phyloP scores from a whole-genome alignment of 1,140 invertebrate species.

The Dreissena polymorpha region DNA sequence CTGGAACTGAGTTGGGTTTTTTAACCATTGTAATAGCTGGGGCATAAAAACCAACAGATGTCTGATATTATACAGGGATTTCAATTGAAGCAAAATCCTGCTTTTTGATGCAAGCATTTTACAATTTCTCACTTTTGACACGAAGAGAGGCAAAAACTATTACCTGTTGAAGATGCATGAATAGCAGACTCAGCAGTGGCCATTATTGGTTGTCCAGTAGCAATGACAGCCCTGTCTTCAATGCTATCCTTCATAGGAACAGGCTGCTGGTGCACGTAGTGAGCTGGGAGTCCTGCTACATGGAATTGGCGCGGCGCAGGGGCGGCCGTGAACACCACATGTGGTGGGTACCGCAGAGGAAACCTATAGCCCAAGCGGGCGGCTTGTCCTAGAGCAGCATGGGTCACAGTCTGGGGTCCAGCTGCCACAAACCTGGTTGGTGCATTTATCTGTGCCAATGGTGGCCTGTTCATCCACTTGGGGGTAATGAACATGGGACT shows the following conservation, averaged over 20 bases:
- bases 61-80: no score
- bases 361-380: slow-evolving; percentile 18
- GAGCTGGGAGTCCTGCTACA: slow-evolving; percentile 8
- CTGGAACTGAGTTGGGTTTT: no score
- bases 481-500: slow-evolving; percentile 50
- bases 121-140: no score
- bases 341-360: not conserved
- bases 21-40: no score
- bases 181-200: slow-evolving; percentile 21
- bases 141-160: not conserved
- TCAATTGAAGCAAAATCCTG: no score
- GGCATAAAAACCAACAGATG: no score
- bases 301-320: slow-evolving; percentile 25
- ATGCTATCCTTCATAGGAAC: not conserved
- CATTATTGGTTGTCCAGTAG: slow-evolving; percentile 43
- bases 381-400: not conserved
- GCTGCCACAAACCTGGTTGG: slow-evolving; percentile 3
- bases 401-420: not conserved
- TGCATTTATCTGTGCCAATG: not conserved
- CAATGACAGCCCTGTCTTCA: slow-evolving; percentile 35
- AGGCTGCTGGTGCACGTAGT: not conserved
- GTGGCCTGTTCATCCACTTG: slow-evolving; percentile 10
- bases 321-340: slow-evolving; percentile 24
- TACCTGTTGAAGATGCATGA: not conserved
- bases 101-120: no score